Percentiles rank a stretch among this genome's conserved stretches.
Evolutionary conservation across 64 coral and sea anemone species (phyloP).

Genomic region (Actinia tenebrosa): DNA sequence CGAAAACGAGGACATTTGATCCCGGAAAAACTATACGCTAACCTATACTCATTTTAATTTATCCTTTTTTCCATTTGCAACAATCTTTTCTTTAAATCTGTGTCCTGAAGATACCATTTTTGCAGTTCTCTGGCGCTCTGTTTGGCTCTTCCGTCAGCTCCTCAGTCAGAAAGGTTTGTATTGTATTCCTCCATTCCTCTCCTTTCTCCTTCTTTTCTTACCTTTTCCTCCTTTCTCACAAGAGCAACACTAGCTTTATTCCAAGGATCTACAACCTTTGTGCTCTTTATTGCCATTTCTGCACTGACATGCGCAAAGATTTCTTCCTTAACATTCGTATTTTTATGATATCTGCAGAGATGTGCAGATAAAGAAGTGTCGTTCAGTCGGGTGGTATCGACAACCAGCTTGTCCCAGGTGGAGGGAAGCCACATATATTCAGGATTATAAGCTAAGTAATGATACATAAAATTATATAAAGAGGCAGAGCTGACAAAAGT

Average conservation of each 20-base stretch:
- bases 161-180: neutral
- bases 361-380: conserved; percentile 10
- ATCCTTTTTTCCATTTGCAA: neutral
- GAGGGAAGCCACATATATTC: neutral
- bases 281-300: conserved; percentile 24
- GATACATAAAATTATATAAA: neutral
- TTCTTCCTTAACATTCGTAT: conserved; percentile 25
- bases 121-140: conserved; percentile 8
- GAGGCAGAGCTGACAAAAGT: neutral
- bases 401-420: neutral
- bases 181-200: conserved; percentile 31
- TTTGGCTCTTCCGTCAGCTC: conserved; percentile 2
- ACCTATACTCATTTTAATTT: neutral
- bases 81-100: conserved; percentile 4
- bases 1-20: neutral
- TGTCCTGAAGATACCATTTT: conserved; percentile 10
- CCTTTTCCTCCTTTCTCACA: neutral
- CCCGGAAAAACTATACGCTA: neutral
- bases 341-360: conserved; percentile 27
- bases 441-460: conserved; percentile 3
- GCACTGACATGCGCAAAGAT: conserved; percentile 5
- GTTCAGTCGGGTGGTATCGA: neutral
- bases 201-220: conserved; percentile 7
- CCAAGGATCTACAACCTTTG: conserved; percentile 19
- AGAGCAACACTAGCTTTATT: neutral